Evolutionary conservation across 2,113 vertebrate species (phyloP).

Genomic region (Pipa parva): DNA sequence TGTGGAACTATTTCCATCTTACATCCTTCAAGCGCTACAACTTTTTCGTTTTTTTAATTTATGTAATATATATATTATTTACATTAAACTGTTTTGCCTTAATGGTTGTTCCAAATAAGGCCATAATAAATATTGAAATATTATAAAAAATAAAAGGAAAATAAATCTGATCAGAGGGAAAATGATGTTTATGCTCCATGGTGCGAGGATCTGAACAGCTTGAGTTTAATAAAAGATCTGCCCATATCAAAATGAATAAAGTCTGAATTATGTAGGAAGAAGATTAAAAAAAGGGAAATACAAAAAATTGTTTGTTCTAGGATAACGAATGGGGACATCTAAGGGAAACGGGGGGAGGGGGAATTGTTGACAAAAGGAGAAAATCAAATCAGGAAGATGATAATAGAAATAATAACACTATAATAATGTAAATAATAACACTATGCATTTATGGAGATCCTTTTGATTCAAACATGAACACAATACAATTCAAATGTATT

Average conservation of each 20-base stretch:
- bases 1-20: no score
- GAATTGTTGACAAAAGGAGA: conserved; percentile 3
- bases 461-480: conserved; percentile 34
- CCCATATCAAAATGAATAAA: neutral
- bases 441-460: conserved; percentile 22
- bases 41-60: no score
- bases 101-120: no score
- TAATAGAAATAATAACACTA: conserved; percentile 25
- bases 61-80: no score
- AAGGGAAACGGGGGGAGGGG: neutral
- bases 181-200: no score
- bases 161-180: no score
- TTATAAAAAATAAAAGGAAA: no score
- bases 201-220: neutral
- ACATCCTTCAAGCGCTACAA: no score
- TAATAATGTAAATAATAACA: conserved; percentile 23
- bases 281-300: conserved; percentile 7
- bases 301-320: neutral
- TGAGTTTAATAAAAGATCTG: neutral
- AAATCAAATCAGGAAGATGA: conserved; percentile 9
- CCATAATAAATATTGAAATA: no score
- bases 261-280: neutral
- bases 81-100: no score
- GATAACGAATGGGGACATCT: neutral
- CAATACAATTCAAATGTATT: conserved; percentile 39